These are phyloP conservation scores for Melitaea cinxia DNA, from an alignment of 1,140 invertebrate genomes.

Conservation along the genomic window DNA sequence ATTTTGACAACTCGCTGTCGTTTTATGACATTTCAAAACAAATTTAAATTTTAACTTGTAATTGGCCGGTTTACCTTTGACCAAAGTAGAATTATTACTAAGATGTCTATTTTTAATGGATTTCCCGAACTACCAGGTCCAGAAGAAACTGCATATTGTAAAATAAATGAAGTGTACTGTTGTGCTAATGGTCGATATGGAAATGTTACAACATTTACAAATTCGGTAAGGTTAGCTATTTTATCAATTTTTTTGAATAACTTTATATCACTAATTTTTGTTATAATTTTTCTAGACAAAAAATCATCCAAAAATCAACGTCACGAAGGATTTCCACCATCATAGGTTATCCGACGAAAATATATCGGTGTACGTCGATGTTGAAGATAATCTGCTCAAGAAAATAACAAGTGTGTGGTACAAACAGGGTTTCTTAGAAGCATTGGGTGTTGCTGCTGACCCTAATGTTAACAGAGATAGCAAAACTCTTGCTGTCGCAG, in stretches of 20 bases:
- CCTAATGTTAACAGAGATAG: constrained; percentile 67
- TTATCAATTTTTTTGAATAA: constrained; percentile 1
- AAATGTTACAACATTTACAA: constrained; percentile 74
- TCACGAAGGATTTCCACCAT: constrained; percentile 68
- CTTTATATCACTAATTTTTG: constrained; percentile 3
- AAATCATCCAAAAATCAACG: constrained; percentile 70
- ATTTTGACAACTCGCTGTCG: not conserved
- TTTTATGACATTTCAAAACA: not conserved
- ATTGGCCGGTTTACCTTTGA: constrained; percentile 14
- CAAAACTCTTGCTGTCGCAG: constrained; percentile 58
- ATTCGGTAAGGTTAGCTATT: constrained; percentile 70
- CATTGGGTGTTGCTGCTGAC: constrained; percentile 74
- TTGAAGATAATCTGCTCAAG: constrained; percentile 77
- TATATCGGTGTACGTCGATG: constrained; percentile 76
- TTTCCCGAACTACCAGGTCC: constrained; percentile 68
- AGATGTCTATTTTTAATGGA: constrained; percentile 71
- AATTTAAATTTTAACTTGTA: constrained; percentile 3
- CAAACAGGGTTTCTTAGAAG: constrained; percentile 77
- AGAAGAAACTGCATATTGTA: constrained; percentile 70
- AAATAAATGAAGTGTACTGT: constrained; percentile 75
- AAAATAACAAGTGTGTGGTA: constrained; percentile 79
- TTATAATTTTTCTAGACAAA: constrained; percentile 59
- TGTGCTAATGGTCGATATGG: constrained; percentile 67
- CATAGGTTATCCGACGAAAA: constrained; percentile 74
- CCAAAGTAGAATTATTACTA: not conserved